These are phyloP conservation scores for Diplazon laetatorius DNA, from an alignment of 2,888 invertebrate genomes.

Conservation along the genomic window DNA sequence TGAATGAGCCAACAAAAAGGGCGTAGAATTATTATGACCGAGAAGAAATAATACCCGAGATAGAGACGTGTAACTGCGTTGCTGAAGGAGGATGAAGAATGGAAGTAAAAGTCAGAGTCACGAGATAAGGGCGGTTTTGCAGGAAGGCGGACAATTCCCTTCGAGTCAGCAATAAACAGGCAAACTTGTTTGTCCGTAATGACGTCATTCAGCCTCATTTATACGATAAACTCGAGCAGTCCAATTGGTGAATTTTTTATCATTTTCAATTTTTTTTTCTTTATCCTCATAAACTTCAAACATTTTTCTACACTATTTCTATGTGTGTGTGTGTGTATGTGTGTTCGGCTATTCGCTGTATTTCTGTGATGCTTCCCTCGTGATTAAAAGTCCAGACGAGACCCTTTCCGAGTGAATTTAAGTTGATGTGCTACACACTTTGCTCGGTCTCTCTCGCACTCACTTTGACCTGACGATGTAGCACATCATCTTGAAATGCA, in stretches of 20 bases:
- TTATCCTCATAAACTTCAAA: background rate
- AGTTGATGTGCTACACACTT: no score
- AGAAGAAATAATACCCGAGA: conserved; percentile 18
- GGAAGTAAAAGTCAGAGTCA: conserved; percentile 18
- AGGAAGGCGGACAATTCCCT: conserved; percentile 4
- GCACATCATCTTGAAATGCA: background rate
- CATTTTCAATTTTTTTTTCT: conserved; percentile 7
- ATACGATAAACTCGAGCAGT: background rate
- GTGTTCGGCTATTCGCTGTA: no score
- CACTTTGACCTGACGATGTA: no score
- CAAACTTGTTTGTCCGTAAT: background rate
- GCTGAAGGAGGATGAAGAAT: background rate
- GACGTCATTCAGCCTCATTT: background rate
- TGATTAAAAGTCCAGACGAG: no score
- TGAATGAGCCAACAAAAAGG: conserved; percentile 24
- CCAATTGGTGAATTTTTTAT: background rate
- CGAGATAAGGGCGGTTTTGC: conserved; percentile 20
- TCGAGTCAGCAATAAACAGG: background rate
- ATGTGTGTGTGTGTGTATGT: no score
- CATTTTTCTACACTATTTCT: background rate
- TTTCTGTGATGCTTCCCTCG: no score
- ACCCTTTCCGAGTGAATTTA: no score
- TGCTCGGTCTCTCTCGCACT: no score
- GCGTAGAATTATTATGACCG: conserved; percentile 35
- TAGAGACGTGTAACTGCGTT: conserved; percentile 3